Percentiles rank a stretch among this genome's conserved stretches.
Evolutionary conservation across 1,140 invertebrate species (phyloP).

Genomic region (Rhopalosiphum padi): DNA sequence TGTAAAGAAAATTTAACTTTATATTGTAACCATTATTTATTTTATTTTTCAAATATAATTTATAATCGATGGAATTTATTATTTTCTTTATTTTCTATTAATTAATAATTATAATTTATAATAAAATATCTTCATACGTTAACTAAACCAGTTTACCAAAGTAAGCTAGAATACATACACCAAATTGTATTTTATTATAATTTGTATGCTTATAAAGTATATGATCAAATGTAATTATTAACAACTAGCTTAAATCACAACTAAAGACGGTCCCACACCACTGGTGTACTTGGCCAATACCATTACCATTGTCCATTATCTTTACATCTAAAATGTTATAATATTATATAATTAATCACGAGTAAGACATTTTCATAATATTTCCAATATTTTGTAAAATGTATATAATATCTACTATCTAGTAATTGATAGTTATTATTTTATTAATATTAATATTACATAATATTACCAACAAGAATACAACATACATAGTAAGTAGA

Average conservation of each 20-base stretch:
- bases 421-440: too few relatives aligned
- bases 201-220: not conserved
- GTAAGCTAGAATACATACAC: not conserved
- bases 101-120: not conserved
- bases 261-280: not conserved
- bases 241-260: not conserved
- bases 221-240: not conserved
- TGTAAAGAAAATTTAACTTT: not conserved
- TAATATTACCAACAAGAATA: not conserved
- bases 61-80: not conserved
- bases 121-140: not conserved
- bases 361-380: too few relatives aligned
- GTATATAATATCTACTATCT: too few relatives aligned
- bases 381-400: too few relatives aligned
- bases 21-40: not conserved
- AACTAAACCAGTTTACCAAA: not conserved
- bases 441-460: too few relatives aligned
- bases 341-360: too few relatives aligned
- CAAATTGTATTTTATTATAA: not conserved
- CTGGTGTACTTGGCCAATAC: too few relatives aligned
- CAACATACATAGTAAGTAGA: not conserved
- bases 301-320: too few relatives aligned
- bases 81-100: not conserved
- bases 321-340: too few relatives aligned
- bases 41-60: not conserved